These are phyloP conservation scores for Leucophora obtusa DNA, from an alignment of 2,888 invertebrate species.

Conservation along the genomic window DNA sequence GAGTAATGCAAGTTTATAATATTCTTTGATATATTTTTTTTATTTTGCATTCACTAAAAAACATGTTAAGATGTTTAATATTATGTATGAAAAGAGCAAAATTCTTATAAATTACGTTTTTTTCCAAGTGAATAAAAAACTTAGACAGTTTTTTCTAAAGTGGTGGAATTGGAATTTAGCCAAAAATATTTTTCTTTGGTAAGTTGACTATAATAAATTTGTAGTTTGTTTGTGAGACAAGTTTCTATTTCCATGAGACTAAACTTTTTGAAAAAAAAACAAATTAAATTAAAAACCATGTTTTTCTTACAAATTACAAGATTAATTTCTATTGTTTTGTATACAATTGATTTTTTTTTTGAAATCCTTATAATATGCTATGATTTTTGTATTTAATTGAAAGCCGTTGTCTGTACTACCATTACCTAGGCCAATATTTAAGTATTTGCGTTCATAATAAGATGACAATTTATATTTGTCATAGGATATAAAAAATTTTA, in stretches of 20 bases:
- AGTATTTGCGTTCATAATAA: too few species aligned
- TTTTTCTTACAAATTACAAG: constrained; percentile 20
- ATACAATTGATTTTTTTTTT: background rate
- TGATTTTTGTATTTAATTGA: background rate
- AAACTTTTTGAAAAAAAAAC: background rate
- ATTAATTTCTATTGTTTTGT: constrained; percentile 16
- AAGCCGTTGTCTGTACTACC: background rate
- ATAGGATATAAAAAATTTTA: too few species aligned
- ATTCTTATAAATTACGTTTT: background rate
- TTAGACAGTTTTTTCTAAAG: background rate
- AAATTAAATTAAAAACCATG: constrained; percentile 15
- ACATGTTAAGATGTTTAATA: background rate
- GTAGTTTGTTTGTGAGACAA: background rate
- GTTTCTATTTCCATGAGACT: background rate
- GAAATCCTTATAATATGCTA: background rate
- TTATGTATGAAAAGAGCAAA: background rate
- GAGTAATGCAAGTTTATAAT: too few species aligned
- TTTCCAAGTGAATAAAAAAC: background rate
- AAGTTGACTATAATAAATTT: background rate
- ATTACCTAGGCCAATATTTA: background rate
- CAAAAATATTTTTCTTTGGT: constrained; percentile 2
- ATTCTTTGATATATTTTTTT: background rate
- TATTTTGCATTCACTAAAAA: background rate
- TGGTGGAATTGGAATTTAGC: constrained; percentile 32
- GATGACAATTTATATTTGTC: too few species aligned